These are phyloP conservation scores for Lanistes nyassanus DNA, from an alignment of 1,140 invertebrate genomes.

Conservation along the genomic window DNA sequence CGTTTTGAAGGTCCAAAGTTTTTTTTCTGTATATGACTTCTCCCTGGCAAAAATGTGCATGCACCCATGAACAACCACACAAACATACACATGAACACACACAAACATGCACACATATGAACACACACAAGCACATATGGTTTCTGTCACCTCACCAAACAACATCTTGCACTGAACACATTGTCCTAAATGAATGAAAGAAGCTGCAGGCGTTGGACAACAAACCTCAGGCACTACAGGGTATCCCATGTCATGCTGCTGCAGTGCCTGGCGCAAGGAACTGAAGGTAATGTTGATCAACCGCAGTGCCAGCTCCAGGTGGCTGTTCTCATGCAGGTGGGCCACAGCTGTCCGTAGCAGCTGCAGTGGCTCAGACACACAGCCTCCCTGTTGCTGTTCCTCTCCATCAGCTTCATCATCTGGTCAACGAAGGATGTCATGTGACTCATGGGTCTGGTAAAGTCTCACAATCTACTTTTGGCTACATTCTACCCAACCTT, in stretches of 20 bases:
- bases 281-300: slow-evolving; percentile 37
- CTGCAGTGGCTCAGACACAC: slow-evolving; percentile 13
- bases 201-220: too few species aligned
- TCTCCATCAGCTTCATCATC: slow-evolving; percentile 7
- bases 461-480: too few species aligned
- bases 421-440: not conserved
- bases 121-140: too few species aligned
- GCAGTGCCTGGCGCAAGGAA: slow-evolving; percentile 30
- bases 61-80: not conserved
- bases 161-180: too few species aligned
- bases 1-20: too few species aligned
- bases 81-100: not conserved
- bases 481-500: too few species aligned
- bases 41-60: not conserved
- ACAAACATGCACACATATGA: not conserved
- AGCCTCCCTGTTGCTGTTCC: not conserved
- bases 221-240: not conserved
- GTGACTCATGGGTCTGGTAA: too few species aligned
- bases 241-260: slow-evolving; percentile 40
- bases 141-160: too few species aligned
- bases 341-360: slow-evolving; percentile 38
- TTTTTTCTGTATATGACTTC: too few species aligned
- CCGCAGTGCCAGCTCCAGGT: slow-evolving; percentile 40
- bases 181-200: too few species aligned
- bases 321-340: slow-evolving; percentile 48